phyloP scores from a whole-genome alignment of 2,113 vertebrate genomes.

The Macaca mulatta region DNA sequence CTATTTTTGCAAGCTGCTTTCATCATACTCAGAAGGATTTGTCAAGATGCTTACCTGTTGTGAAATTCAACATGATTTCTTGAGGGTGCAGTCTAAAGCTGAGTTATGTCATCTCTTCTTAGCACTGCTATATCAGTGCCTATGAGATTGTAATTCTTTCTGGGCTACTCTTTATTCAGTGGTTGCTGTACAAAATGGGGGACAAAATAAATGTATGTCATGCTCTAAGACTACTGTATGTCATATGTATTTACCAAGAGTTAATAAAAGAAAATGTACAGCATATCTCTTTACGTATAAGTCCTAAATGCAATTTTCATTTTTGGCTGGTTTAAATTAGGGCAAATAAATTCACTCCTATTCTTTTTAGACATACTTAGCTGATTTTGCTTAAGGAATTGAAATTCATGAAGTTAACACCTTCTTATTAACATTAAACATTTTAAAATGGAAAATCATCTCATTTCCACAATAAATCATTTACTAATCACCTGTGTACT shows the following conservation, averaged over 20 bases:
- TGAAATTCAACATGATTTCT: conserved; percentile 87
- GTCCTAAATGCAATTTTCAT: not conserved
- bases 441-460: not conserved
- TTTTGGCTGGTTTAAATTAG: not conserved
- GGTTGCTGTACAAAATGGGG: conserved; percentile 70
- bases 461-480: conserved; percentile 17
- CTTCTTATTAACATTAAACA: not conserved
- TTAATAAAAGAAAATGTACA: not conserved
- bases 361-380: not conserved
- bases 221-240: conserved; percentile 63
- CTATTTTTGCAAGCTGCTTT: conserved; percentile 80
- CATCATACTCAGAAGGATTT: conserved; percentile 82
- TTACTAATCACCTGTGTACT: not conserved
- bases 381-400: not conserved
- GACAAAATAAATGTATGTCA: conserved; percentile 75
- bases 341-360: not conserved
- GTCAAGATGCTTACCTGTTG: conserved; percentile 84
- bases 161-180: conserved; percentile 77
- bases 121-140: conserved; percentile 68
- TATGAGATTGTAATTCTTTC: conserved; percentile 80
- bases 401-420: not conserved
- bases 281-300: not conserved
- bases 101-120: conserved; percentile 81
- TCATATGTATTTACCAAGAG: conserved; percentile 59
- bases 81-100: conserved; percentile 83